phyloP scores from a whole-genome alignment of 2,797 vertebrate genomes.

The Cichlasoma orientale region DNA sequence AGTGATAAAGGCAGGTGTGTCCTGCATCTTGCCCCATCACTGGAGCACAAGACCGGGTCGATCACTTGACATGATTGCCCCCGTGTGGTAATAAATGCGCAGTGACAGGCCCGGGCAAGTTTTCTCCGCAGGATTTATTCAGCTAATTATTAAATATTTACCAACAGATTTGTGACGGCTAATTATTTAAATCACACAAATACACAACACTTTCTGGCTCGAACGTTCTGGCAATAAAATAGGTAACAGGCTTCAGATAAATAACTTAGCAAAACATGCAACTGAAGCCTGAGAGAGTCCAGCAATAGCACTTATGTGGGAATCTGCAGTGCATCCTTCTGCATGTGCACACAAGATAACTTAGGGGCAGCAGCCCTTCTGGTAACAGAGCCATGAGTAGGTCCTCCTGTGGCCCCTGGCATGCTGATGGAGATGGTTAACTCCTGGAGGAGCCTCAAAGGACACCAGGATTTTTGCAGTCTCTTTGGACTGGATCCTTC shows the following conservation, averaged over 20 bases:
- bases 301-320: not conserved
- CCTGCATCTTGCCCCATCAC: not conserved
- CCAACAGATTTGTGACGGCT: not conserved
- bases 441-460: conserved; percentile 73
- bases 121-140: conserved; percentile 31
- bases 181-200: not conserved
- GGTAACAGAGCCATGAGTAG: conserved; percentile 85
- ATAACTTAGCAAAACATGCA: not conserved
- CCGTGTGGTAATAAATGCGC: conserved; percentile 50
- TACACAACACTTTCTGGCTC: not conserved
- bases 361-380: conserved; percentile 76
- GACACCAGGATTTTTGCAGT: conserved; percentile 73
- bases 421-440: conserved; percentile 77
- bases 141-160: conserved; percentile 13
- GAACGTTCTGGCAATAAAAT: not conserved
- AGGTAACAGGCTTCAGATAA: not conserved
- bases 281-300: not conserved
- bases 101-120: conserved; percentile 3
- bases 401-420: conserved; percentile 60
- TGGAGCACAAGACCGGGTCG: not conserved
- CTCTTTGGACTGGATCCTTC: conserved; percentile 80
- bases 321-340: not conserved
- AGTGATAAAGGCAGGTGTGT: not conserved
- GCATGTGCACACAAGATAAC: conserved; percentile 19
- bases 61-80: conserved; percentile 57